Base-by-base conservation (phyloP, 2,113 vertebrate genomes). In the Hemicordylus capensis region DNA sequence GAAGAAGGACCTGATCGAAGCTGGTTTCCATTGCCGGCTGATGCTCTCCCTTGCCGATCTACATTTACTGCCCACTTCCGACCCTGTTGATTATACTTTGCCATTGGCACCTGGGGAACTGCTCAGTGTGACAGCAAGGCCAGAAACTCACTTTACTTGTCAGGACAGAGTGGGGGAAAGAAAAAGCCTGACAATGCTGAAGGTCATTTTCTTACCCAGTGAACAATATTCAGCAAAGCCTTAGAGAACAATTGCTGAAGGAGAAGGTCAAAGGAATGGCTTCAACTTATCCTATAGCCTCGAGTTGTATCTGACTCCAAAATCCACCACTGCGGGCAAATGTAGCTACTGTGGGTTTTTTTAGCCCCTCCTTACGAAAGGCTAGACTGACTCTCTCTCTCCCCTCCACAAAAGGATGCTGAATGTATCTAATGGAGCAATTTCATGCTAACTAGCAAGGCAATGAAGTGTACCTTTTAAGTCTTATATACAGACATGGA, bases 201-300 rank as follows among this genome's bases (percentile, higher is more conserved):
- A 73, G 59, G 44, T 39, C 73, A 90, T 89, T 85, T 89, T 89
- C 83, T 81, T 78, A 87, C 67, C 76, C 39, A 34, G 59, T 81
- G 76, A 89, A 48, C 67, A 51, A 1, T 42, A 75, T 79, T 58
- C 74, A 26, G 37, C 46, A 77, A 31, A 44, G 77, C 54, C 76
- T 74, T 77, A 64, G 66, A 70, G 63, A 72, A 37, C 42, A 89
- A 76, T 9, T 1, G 46, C 24, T 20, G 37, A 37, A 77, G 63
- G 7, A 54, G 0, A 1, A 2, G 31, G 17, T 58, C 51, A 58
- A 26, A 59, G 37, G 22, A 42, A 58, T 0, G 11, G 34, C 17
- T 48, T 15, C 39, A 81, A 3, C 39, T 54, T 17, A 34, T 58
- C 10, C 54, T 31, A 70, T 24, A n/a, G 8, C 34, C 17, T 39